phyloP scores from a whole-genome alignment of 92 coral and sea anemone species.

The Phenganax stokvisi region DNA sequence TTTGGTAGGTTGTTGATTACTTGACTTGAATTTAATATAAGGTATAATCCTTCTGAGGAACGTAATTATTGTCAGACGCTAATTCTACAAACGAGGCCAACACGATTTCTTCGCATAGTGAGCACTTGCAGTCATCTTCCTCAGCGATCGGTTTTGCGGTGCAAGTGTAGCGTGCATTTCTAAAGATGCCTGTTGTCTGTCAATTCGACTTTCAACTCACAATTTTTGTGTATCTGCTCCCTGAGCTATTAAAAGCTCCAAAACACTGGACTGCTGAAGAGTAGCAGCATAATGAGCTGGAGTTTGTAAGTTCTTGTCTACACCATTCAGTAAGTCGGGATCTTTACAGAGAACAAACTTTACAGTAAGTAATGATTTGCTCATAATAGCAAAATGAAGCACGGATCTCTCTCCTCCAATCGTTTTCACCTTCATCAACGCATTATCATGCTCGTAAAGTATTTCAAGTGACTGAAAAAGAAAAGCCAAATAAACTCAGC shows the following conservation, averaged over 20 bases:
- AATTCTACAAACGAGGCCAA: no score
- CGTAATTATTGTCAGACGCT: no score
- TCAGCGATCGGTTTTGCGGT: no score
- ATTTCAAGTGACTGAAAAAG: conserved; percentile 21
- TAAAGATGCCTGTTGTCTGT: no score
- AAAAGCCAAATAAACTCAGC: neutral
- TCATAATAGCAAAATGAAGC: conserved; percentile 29
- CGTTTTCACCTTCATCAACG: conserved; percentile 11
- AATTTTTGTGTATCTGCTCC: neutral
- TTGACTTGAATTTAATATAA: no score
- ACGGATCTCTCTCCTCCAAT: conserved; percentile 2
- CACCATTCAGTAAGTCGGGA: neutral
- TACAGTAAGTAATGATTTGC: conserved; percentile 6
- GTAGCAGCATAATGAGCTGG: conserved; percentile 12
- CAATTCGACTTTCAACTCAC: neutral
- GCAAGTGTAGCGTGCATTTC: no score
- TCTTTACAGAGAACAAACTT: conserved; percentile 22
- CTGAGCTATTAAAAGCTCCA: conserved; percentile 1
- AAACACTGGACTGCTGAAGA: neutral
- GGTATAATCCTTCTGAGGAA: no score
- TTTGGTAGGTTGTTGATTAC: no score
- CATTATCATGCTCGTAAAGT: conserved; percentile 25
- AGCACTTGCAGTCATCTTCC: no score
- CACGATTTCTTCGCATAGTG: no score
- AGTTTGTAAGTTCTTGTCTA: neutral